Base-by-base conservation (phyloP, 2,797 vertebrate species). In the Novumbra hubbsi region DNA sequence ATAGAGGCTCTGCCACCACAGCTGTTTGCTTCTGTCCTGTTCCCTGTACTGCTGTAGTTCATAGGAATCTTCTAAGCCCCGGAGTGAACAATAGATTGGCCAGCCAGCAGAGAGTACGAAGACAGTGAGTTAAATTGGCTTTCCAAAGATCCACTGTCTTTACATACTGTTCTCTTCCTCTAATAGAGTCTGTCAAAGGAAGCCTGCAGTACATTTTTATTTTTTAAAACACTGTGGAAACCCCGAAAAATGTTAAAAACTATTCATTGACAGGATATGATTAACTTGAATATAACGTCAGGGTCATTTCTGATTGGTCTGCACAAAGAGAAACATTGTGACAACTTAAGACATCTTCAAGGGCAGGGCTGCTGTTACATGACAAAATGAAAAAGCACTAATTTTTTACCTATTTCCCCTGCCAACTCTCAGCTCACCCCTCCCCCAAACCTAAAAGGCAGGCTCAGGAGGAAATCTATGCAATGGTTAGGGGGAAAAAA, bases 341-440 rank as follows among this genome's bases (percentile, higher is more conserved):
- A 67, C 65, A n/a, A 34, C 8, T 1, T n/a, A 67, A 19, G 34
- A n/a, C 30, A 67, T 5, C n/a, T 24, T 24, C 1, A 45, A 41
- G 62, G 0, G 71, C 63, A 1, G 38, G 77, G 64, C 72, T 64
- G 17, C 70, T 64, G 71, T 83, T 79, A 79, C 75, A 75, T 80
- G 83, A 70, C n/a, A 81, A 83, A 76, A 38, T 71, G 28, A 84
- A 60, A 87, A 64, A 76, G 73, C 77, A 2, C 32, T 2, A 2
- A 2, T 76, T 78, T 84, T 69, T 71, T 80, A 77, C 67, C 49
- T 63, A 65, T 4, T 72, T 67, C 74, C 82, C 75, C 85, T 81
- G 84, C 77, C 80, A 85, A 81, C 68, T 74, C 76, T 80, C 75
- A 77, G 68, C 50, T 70, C 79, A 81, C 72, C 74, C 71, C 77